Percentiles rank a stretch among this genome's conserved stretches.
These are phyloP conservation scores for Eutrigla gurnardus DNA, from an alignment of 2,797 vertebrate species.

Conservation along the genomic window DNA sequence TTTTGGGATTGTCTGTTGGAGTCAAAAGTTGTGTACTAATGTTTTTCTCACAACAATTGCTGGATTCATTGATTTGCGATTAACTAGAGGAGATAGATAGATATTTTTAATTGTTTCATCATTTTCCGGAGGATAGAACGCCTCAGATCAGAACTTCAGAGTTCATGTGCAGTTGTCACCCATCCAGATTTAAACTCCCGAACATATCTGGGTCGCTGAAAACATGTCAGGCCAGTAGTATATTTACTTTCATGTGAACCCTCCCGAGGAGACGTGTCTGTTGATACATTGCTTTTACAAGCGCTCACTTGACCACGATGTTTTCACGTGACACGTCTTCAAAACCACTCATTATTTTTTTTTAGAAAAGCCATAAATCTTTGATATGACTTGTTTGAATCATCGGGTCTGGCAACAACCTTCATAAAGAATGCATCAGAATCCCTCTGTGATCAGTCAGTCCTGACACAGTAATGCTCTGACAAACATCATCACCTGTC, in stretches of 20 bases:
- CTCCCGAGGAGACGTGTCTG: constrained; percentile 34
- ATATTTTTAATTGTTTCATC: neutral
- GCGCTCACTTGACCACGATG: constrained; percentile 34
- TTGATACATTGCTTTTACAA: constrained; percentile 23
- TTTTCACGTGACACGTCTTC: neutral
- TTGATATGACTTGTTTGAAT: neutral
- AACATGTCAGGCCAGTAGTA: constrained; percentile 39
- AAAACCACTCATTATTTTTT: neutral
- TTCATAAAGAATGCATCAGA: too few species aligned
- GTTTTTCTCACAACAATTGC: too few species aligned
- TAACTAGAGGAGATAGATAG: too few species aligned
- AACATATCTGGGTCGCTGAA: constrained; percentile 39
- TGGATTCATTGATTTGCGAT: too few species aligned
- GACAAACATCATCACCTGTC: constrained; percentile 51
- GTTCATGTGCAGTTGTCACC: constrained; percentile 27
- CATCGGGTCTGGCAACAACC: neutral
- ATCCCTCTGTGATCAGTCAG: neutral
- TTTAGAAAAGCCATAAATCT: neutral
- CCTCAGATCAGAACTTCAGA: constrained; percentile 10
- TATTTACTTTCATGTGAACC: constrained; percentile 26
- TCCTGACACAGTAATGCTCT: constrained; percentile 14
- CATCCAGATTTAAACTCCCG: constrained; percentile 26
- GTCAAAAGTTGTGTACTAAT: too few species aligned
- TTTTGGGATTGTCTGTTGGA: neutral
- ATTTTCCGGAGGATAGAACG: neutral